Evolutionary conservation across 2,888 invertebrate genomes (phyloP).

Genomic region (Stenodera caucasica): DNA sequence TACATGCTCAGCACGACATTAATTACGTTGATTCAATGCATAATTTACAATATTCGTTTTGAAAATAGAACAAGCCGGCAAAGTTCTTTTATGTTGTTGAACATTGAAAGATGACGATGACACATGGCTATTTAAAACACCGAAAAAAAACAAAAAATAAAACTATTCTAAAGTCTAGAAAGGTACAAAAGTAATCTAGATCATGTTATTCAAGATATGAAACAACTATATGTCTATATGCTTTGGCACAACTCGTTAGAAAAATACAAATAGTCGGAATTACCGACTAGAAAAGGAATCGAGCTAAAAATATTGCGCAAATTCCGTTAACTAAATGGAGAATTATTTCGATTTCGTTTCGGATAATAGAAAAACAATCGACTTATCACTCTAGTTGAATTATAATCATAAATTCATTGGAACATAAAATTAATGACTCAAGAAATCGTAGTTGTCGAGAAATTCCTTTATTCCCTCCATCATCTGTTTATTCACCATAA

Average conservation of each 20-base stretch:
- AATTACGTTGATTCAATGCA: constrained; percentile 3
- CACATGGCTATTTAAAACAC: constrained; percentile 3
- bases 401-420: background rate
- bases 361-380: background rate
- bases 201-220: background rate
- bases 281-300: no score
- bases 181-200: background rate
- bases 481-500: no score
- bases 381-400: background rate
- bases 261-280: background rate
- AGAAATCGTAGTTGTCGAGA: background rate
- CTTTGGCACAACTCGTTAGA: background rate
- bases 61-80: constrained; percentile 6
- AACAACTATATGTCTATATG: background rate
- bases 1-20: background rate
- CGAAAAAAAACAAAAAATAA: background rate
- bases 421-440: background rate
- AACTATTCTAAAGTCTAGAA: background rate
- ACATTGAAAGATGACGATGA: constrained; percentile 5
- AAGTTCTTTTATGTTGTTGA: constrained; percentile 4
- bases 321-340: no score
- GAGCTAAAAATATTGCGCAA: no score
- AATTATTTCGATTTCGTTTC: no score
- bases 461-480: no score
- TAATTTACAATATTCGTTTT: background rate